These are phyloP conservation scores for Plotosus lineatus DNA, from an alignment of 2,113 vertebrate genomes.

Conservation along the genomic window DNA sequence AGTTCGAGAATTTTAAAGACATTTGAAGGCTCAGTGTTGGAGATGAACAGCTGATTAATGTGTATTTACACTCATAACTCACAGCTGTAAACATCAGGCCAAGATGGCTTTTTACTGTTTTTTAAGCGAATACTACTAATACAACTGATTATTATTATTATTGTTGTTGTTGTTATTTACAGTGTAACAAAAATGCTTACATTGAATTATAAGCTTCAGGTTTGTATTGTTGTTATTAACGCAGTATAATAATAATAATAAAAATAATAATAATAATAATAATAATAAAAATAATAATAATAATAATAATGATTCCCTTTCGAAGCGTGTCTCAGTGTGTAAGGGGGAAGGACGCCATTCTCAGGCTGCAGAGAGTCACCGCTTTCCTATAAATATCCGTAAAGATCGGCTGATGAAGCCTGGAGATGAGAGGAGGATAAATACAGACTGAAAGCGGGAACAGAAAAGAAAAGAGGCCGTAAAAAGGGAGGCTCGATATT, in stretches of 20 bases:
- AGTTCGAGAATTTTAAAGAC: slow-evolving; percentile 3
- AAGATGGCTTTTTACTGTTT: neutral
- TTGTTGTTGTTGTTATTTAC: slow-evolving; percentile 33
- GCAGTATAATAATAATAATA: slow-evolving; percentile 15
- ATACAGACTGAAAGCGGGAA: neutral
- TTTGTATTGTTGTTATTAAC: neutral
- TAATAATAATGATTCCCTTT: neutral
- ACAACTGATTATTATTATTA: slow-evolving; percentile 8
- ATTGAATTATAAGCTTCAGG: neutral
- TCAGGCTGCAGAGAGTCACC: neutral
- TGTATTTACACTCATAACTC: neutral
- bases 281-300: slow-evolving; percentile 21
- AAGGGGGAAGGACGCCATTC: neutral
- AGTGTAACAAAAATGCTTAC: neutral
- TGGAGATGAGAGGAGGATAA: slow-evolving; percentile 9
- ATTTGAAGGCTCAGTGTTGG: neutral
- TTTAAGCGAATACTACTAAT: neutral
- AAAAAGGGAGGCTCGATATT: neutral
- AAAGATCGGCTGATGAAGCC: neutral
- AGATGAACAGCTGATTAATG: slow-evolving; percentile 3
- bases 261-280: neutral
- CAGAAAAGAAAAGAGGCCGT: neutral
- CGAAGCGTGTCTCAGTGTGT: too few relatives aligned
- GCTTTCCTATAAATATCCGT: neutral
- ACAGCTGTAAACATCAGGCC: slow-evolving; percentile 11